Evolutionary conservation across 2,797 vertebrate genomes (phyloP).

Genomic region (Echeneis naucrates): DNA sequence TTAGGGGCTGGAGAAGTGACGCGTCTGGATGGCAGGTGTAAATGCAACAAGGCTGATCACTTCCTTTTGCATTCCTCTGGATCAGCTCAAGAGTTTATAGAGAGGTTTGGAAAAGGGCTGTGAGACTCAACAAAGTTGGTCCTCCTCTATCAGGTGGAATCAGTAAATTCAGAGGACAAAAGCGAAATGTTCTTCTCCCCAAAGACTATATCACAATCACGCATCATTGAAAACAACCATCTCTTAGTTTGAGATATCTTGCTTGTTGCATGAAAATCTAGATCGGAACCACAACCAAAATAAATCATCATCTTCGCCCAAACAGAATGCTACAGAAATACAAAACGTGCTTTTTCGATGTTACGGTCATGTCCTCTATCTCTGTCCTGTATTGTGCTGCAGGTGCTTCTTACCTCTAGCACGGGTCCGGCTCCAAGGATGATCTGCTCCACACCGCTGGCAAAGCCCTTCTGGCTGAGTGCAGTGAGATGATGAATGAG

Average conservation of each 20-base stretch:
- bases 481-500: slow-evolving; percentile 98
- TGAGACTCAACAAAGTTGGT: neutral
- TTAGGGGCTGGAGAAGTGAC: too few relatives aligned
- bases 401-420: slow-evolving; percentile 89
- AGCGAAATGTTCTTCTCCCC: neutral
- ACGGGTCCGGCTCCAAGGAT: slow-evolving; percentile 98
- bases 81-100: neutral
- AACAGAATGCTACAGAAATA: neutral
- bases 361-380: neutral
- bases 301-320: neutral
- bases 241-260: neutral
- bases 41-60: neutral
- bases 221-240: neutral
- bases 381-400: too few relatives aligned
- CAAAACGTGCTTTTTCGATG: neutral
- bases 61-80: neutral
- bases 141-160: neutral
- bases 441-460: slow-evolving; percentile 98
- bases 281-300: neutral
- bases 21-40: too few relatives aligned
- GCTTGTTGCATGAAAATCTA: neutral
- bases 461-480: slow-evolving; percentile 98
- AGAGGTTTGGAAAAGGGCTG: neutral
- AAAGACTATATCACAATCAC: neutral
- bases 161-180: neutral